These are phyloP conservation scores for Seriola dumerili DNA, from an alignment of 2,113 vertebrate genomes.

Conservation along the genomic window DNA sequence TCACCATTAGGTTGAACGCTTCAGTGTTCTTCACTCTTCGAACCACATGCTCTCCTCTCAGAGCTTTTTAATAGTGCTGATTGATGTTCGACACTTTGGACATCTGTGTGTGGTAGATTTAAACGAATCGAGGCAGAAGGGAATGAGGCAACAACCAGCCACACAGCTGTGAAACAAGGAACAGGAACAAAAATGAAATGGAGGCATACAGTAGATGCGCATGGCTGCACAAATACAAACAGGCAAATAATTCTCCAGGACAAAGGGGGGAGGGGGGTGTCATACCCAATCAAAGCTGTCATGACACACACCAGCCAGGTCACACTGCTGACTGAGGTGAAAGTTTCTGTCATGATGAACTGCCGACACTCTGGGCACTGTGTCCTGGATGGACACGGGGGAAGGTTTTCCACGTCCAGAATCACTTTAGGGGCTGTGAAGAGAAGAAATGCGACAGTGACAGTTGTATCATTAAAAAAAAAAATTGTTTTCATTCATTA, in stretches of 20 bases:
- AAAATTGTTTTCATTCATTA: neutral
- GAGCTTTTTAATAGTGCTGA: conserved; percentile 66
- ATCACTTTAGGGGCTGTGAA: conserved; percentile 77
- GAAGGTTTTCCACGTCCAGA: conserved; percentile 66
- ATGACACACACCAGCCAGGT: conserved; percentile 74
- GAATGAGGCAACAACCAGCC: conserved; percentile 82
- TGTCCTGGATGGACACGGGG: conserved; percentile 55
- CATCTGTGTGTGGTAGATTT: conserved; percentile 79
- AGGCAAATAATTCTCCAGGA: conserved; percentile 29
- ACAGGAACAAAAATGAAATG: conserved; percentile 1
- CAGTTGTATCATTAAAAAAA: no score
- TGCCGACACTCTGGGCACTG: conserved; percentile 79
- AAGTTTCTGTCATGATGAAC: conserved; percentile 75
- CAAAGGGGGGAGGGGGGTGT: no score
- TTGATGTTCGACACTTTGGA: conserved; percentile 74
- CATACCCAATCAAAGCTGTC: conserved; percentile 69
- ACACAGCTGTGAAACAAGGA: conserved; percentile 68
- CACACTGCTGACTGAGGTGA: conserved; percentile 45
- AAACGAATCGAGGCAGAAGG: conserved; percentile 73
- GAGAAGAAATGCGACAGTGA: neutral
- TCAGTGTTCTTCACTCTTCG: neutral
- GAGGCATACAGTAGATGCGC: neutral
- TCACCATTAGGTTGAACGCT: neutral
- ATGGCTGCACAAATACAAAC: conserved; percentile 18
- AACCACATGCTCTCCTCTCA: conserved; percentile 49